Evolutionary conservation across 2,888 invertebrate genomes (phyloP).

Genomic region (Pyrrhosoma nymphula): DNA sequence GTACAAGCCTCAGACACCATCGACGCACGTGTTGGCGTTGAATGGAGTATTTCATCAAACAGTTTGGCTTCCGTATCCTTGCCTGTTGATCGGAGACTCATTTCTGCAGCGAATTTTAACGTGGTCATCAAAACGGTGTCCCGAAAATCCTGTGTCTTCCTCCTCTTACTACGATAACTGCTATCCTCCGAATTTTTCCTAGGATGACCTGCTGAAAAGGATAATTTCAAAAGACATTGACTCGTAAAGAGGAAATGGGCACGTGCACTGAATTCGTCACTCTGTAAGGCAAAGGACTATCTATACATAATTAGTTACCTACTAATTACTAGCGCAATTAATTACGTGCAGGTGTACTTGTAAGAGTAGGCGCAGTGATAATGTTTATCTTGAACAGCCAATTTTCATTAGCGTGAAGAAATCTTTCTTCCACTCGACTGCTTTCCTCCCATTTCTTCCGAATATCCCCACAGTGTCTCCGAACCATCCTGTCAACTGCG

Average conservation of each 20-base stretch:
- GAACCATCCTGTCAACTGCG: too few relatives aligned
- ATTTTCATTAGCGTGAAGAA: not conserved
- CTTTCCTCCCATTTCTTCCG: too few relatives aligned
- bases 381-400: not conserved
- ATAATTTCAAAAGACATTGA: not conserved
- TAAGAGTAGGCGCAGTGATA: not conserved
- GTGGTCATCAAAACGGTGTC: not conserved
- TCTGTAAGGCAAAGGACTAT: not conserved
- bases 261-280: too few relatives aligned
- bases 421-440: not conserved
- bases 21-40: not conserved
- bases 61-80: too few relatives aligned
- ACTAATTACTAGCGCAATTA: not conserved
- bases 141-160: not conserved
- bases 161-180: not conserved
- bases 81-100: not conserved
- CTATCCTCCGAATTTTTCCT: not conserved
- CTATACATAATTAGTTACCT: too few relatives aligned
- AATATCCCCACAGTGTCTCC: too few relatives aligned
- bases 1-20: not conserved
- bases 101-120: not conserved
- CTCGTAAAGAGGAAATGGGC: not conserved
- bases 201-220: not conserved
- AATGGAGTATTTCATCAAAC: not conserved
- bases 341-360: conserved; percentile 1